Base-by-base conservation (phyloP, 1,140 invertebrate species). In the Drosophila pruinosa region DNA sequence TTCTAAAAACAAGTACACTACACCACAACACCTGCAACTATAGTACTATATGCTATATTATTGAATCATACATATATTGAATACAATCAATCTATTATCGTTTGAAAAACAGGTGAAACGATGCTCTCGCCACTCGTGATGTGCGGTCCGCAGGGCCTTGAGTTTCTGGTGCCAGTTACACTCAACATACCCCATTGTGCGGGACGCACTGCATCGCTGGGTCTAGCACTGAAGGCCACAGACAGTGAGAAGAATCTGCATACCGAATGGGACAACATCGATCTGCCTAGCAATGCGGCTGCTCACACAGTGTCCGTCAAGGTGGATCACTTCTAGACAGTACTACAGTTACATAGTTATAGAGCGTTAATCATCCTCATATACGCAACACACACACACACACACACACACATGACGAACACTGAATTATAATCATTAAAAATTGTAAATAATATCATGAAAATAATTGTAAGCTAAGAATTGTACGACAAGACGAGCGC, bases 111-210 rank as follows among this genome's bases (percentile, higher is more conserved):
- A 98, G 97, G 97, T 94, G 97, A 98, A 94, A 96, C 96, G 36
- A 94, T 98, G 92, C 93, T 98, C 50, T 97, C 96, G 85, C 98
- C 98, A 39, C 93, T 98, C 72, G 97, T 98, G 75, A 97, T 98
- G 95, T 98, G 97, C 93, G 98, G 98, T 50, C 98, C 98, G 7
- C 96, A 97, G 92, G 97, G 97, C 56, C 94, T 98, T 56, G 94
- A 96, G 90, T 99, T 99, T 92, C 91, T 95, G 22, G 94, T 94
- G 77, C 97, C 97, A 14, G 96, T 99, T 70, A 97, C 98, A 86
- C 93, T 99, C 21, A 93, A 95, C 38, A 94, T 96, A 89, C 95
- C 95, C 68, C 95, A 96, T 89, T 95, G 94, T 91, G 94, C 94
- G 63, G 95, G 95, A 83, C 94, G 94, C 7, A 93, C 95, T 15